Base-by-base conservation (phyloP, 2,797 vertebrate genomes). In the Gymnoscopelus microlampas region DNA sequence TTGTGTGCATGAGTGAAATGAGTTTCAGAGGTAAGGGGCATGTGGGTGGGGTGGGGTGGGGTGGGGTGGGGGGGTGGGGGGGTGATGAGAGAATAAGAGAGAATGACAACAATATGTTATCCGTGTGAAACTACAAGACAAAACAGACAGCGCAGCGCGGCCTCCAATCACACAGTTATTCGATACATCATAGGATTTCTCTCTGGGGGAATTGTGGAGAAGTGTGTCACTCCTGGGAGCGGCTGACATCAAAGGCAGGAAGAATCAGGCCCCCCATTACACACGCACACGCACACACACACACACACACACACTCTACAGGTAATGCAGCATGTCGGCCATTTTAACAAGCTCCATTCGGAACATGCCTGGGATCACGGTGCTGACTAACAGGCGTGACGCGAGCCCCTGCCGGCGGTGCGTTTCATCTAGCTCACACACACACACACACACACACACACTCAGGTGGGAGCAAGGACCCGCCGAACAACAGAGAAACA, bases 51-150 rank as follows among this genome's bases (percentile, higher is more conserved):
- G 29, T 74, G 49, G 66, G 53, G 73, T 44, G 35, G 53, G 55
- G 19, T 19, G 53, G 55, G 60, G 87, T 53, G 87, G 56, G 77
- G 29, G 66, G 53, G 73, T 44, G 35, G 53, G 55, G 19, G 57
- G 70, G 70, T 60, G 60, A 70, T 14, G 51, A 80, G 53, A 60
- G 63, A 74, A 80, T 44, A 66, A 78, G 84, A 86, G 79, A 77
- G 74, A 87, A 67, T 4, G 35, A 85, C 58, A 54, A 74, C 47
- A 79, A 78, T 71, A 39, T 51, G 78, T 87, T 80, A 82, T 80
- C 73, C 73, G 64, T 26, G 32, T 74, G 69, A 85, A 75, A 44
- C 50, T 74, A 63, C 60, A 78, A 2, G 12, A 66, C 60, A 59
- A 55, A 69, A 55, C 53, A 47, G 53, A 58, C 23, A 63, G 4